phyloP scores from a whole-genome alignment of 2,113 vertebrate genomes.

The Narcine bancroftii region DNA sequence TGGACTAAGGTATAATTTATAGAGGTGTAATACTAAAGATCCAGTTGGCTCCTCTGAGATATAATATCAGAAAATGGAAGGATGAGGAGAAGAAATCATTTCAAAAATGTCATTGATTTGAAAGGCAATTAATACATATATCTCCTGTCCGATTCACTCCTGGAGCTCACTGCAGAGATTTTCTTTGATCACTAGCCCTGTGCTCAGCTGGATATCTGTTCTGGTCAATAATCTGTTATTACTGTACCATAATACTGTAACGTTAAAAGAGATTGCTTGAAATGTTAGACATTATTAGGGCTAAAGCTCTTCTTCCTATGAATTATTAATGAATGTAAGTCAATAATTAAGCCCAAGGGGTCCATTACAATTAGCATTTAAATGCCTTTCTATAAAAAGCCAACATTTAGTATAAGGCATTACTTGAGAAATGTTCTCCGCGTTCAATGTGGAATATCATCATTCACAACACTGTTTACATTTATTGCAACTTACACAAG shows the following conservation, averaged over 20 bases:
- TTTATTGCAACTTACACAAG: too few species aligned
- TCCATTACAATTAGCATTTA: conserved; percentile 16
- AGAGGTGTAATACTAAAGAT: not conserved
- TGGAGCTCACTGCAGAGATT: not conserved
- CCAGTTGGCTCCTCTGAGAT: too few species aligned
- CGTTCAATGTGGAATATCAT: not conserved
- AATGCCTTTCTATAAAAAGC: not conserved
- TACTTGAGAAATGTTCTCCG: not conserved
- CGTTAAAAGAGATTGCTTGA: not conserved
- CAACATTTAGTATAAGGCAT: not conserved
- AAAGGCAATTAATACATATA: not conserved
- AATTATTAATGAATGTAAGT: conserved; percentile 26
- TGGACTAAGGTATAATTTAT: not conserved
- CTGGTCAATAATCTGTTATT: conserved; percentile 30
- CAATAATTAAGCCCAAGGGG: not conserved
- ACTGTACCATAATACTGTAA: not conserved
- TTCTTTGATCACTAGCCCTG: not conserved
- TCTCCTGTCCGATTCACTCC: not conserved
- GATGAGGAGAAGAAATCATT: not conserved
- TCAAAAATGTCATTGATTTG: conserved; percentile 13
- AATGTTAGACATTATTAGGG: not conserved
- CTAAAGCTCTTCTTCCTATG: not conserved
- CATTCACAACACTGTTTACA: not conserved
- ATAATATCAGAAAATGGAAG: not conserved
- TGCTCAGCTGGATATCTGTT: conserved; percentile 7